A percentile compares a stretch with the other conserved stretches of the same genome.
Evolutionary conservation across 53 echinoderm and acorn worm genomes (phyloP).

Genomic region (Echinometra lucunter): DNA sequence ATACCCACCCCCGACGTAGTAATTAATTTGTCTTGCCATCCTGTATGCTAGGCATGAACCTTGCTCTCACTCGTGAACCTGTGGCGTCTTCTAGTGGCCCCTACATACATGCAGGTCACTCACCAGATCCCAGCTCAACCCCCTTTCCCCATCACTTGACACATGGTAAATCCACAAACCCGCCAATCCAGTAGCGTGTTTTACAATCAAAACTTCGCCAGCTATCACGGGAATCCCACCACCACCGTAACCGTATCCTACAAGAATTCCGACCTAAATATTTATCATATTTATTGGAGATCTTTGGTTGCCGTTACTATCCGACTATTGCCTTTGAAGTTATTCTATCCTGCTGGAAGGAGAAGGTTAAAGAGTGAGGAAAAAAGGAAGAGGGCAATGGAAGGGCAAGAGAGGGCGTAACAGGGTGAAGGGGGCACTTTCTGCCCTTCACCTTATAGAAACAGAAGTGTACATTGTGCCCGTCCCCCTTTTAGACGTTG

Average conservation of each 20-base stretch:
- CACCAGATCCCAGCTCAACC: background rate
- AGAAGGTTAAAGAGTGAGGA: background rate
- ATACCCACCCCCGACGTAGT: no score
- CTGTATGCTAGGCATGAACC: no score
- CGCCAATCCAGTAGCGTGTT: constrained; percentile 46
- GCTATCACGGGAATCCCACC: constrained; percentile 34
- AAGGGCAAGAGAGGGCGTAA: background rate
- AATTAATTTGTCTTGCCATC: no score
- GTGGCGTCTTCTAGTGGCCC: background rate
- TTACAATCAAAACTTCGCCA: constrained; percentile 51
- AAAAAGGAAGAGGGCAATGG: background rate
- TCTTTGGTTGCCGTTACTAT: constrained; percentile 26
- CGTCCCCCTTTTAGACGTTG: no score
- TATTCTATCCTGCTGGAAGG: background rate
- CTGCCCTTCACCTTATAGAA: no score
- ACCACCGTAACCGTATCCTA: background rate
- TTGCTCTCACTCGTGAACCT: no score
- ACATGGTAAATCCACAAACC: constrained; percentile 20
- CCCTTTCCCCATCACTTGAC: constrained; percentile 6
- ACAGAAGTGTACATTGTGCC: no score
- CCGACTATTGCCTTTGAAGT: constrained; percentile 23
- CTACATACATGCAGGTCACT: no score
- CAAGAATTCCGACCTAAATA: constrained; percentile 43
- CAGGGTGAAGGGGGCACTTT: background rate
- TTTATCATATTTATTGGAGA: constrained; percentile 36